These are phyloP conservation scores for Lethenteron reissneri DNA, from an alignment of 2,113 vertebrate species.

Conservation along the genomic window DNA sequence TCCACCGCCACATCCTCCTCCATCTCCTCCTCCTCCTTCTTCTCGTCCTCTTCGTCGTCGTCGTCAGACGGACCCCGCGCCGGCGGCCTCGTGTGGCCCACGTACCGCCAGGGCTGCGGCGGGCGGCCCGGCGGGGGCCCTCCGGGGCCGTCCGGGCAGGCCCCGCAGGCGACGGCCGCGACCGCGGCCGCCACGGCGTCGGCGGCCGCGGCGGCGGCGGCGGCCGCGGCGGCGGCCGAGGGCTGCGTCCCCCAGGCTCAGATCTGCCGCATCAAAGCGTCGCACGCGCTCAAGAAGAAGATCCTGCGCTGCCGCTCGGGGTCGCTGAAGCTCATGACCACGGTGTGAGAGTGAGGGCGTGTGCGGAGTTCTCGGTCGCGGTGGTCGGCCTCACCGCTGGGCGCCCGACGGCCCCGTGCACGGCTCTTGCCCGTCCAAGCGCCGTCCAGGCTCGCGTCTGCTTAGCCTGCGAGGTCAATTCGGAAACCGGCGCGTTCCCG, in stretches of 20 bases:
- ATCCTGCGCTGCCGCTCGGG: slow-evolving; percentile 68
- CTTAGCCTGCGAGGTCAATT: too few relatives aligned
- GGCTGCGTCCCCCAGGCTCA: slow-evolving; percentile 29
- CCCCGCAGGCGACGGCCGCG: slow-evolving; percentile 10
- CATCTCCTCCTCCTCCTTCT: slow-evolving; percentile 10
- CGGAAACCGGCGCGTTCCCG: too few relatives aligned
- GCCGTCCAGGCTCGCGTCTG: too few relatives aligned
- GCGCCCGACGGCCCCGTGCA: too few relatives aligned
- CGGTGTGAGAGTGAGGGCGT: slow-evolving; percentile 30
- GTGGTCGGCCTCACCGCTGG: too few relatives aligned
- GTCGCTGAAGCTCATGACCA: slow-evolving; percentile 73
- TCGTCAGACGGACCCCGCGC: slow-evolving; percentile 16
- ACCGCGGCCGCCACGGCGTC: slow-evolving; percentile 11
- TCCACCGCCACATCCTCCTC: slow-evolving; percentile 15
- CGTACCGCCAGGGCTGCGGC: slow-evolving; percentile 34
- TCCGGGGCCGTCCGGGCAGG: too few relatives aligned
- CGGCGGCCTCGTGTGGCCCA: slow-evolving; percentile 46
- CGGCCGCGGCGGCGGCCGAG: slow-evolving; percentile 16
- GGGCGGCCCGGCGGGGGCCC: slow-evolving; percentile 4
- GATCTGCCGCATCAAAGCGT: slow-evolving; percentile 70
- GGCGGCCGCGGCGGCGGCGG: slow-evolving; percentile 9
- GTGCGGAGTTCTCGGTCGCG: too few relatives aligned
- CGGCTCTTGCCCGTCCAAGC: too few relatives aligned
- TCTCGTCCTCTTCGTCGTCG: too few relatives aligned
- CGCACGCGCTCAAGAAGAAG: slow-evolving; percentile 70